Evolutionary conservation across 1,140 invertebrate species (phyloP), one percentile per base, ranked within the genome.

Genomic region (Fopius arisanus): DNA sequence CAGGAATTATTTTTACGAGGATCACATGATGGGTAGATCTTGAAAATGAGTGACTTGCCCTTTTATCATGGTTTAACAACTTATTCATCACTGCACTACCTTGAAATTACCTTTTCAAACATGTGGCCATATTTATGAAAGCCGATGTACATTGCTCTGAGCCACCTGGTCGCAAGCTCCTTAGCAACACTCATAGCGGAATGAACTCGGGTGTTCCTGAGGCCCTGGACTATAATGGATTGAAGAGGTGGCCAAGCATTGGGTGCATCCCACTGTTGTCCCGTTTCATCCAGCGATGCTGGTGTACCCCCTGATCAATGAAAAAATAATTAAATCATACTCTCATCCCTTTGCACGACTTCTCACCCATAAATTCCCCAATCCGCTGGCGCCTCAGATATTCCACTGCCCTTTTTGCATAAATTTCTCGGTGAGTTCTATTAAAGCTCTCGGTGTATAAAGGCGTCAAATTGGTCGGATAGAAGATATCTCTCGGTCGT

Each of bases 201-300:
- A 29, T 78, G 73, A 14, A 86, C 82, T n/a, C 83, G 82, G 3
- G 89, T 89, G 40, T 87, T 81, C 10, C 88, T 81, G 19, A 94
- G 83, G 23, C 91, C 91, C 62, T 92, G 88, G 9, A 89, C 82
- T 1, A 93, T 77, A 62, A 93, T 85, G 26, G 92, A 90, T 75
- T 97, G 94, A 5, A 95, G 87, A n/a, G 95, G 95, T 51, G 95
- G 91, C 96, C 96, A 97, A 0, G 93, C 94, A 81, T 96, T 96
- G 0, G 96, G 96, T 78, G 91, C 95, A 82, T 97, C 96, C 96
- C 96, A 97, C 85, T 97, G 96, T 84, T 97, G 92, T 5, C 92
- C 92, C 6, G 92, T 92, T 0, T 90, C 80, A 37, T 90, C 80
- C 19, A 94, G 78, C 0, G 94, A 95, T 0, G 93, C 89, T 1